Evolutionary conservation across 2,797 vertebrate genomes (phyloP).

Genomic region (Typhlichthys subterraneus): DNA sequence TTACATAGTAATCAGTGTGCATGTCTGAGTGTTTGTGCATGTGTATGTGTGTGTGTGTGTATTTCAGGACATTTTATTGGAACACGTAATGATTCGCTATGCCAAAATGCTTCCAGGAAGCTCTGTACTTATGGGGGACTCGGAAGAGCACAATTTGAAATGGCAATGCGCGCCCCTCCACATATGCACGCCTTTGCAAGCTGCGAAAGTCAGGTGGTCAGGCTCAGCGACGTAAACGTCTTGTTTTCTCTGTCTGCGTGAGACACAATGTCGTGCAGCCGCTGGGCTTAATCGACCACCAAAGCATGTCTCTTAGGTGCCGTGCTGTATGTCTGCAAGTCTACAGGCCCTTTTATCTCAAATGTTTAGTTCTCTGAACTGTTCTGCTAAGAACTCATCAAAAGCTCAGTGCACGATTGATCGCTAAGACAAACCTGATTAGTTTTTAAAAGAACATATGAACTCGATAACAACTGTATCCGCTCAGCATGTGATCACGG

Average conservation of each 20-base stretch:
- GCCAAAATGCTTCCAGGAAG: background rate
- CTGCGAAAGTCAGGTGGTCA: too few species aligned
- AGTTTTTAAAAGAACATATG: conserved; percentile 74
- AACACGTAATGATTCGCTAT: conserved; percentile 29
- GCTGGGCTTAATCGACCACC: too few species aligned
- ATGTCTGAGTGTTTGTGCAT: conserved; percentile 10
- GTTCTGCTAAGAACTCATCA: conserved; percentile 45
- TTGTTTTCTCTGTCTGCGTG: too few species aligned
- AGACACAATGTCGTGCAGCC: too few species aligned
- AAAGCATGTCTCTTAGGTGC: too few species aligned
- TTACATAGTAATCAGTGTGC: conserved; percentile 7
- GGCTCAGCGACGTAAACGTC: too few species aligned
- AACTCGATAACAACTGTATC: conserved; percentile 64
- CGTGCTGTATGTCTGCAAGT: too few species aligned
- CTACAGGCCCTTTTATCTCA: conserved; percentile 3
- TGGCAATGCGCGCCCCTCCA: background rate
- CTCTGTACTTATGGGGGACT: background rate
- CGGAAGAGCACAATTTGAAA: background rate
- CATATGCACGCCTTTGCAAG: background rate
- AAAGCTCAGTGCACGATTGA: conserved; percentile 72
- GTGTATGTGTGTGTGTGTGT: conserved; percentile 9
- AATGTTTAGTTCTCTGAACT: too few species aligned
- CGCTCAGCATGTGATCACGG: conserved; percentile 56
- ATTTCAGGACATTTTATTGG: conserved; percentile 33
- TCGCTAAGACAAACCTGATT: conserved; percentile 68